phyloP scores from a whole-genome alignment of 1,140 invertebrate species.

The Cyrtorhinus lividipennis region DNA sequence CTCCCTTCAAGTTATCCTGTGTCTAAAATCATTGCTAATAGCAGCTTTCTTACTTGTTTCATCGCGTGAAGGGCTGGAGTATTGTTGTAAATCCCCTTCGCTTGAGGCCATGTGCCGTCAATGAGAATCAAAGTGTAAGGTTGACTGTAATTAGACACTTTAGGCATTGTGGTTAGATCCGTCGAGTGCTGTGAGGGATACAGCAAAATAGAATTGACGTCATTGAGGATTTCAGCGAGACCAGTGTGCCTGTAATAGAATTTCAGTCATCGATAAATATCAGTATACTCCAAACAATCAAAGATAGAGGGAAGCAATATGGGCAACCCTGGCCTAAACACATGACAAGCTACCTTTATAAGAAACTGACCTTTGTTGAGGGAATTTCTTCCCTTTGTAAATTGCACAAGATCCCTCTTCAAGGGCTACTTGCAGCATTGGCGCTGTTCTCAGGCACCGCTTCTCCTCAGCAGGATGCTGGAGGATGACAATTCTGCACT shows the following conservation, averaged over 20 bases:
- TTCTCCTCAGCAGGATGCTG: constrained; percentile 90
- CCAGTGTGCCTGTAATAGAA: constrained; percentile 42
- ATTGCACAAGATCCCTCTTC: constrained; percentile 56
- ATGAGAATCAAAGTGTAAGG: constrained; percentile 70
- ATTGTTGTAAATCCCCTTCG: constrained; percentile 67
- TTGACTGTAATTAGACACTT: constrained; percentile 24
- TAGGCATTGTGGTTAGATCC: constrained; percentile 35
- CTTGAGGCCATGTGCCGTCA: constrained; percentile 90
- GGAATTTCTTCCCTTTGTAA: constrained; percentile 73
- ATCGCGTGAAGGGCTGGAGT: constrained; percentile 49
- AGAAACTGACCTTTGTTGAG: constrained; percentile 35
- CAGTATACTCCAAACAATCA: no score
- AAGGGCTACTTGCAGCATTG: constrained; percentile 68
- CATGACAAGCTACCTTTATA: no score
- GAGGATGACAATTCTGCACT: constrained; percentile 60
- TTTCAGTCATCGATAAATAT: background rate
- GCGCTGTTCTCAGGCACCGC: constrained; percentile 69
- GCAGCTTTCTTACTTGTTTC: constrained; percentile 38
- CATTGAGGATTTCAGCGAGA: constrained; percentile 47
- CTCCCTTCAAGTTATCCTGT: no score
- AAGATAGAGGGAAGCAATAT: no score
- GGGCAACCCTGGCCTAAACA: no score
- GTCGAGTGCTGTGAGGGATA: constrained; percentile 67
- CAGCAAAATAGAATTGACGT: constrained; percentile 57
- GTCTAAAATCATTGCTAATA: no score